Conservation (phyloP, 1,140 invertebrate species). For the Leguminivora glycinivorella region DNA sequence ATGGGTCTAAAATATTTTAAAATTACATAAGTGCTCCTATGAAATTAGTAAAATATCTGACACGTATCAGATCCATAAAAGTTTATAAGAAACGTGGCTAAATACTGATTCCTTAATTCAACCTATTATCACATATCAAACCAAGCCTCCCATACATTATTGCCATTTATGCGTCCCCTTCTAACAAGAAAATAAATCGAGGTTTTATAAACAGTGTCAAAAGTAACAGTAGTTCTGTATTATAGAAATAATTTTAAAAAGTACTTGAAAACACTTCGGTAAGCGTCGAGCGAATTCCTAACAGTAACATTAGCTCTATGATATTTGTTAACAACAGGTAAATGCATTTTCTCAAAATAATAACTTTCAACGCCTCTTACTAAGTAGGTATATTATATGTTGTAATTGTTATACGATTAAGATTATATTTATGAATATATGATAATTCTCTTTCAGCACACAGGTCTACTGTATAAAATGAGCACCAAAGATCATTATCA, state of each 20-base stretch:
- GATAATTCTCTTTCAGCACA: conserved; percentile 40
- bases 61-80: conserved; percentile 42
- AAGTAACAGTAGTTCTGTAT: conserved; percentile 25
- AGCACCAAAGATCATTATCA: conserved; percentile 38
- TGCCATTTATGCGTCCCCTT: conserved; percentile 31
- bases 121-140: conserved; percentile 72
- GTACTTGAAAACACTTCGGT: conserved; percentile 30
- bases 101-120: conserved; percentile 57
- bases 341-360: conserved; percentile 67
- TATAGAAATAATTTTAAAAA: conserved; percentile 28
- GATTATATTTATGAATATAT: conserved; percentile 35
- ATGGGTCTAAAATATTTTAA: conserved; percentile 2
- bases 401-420: conserved; percentile 29
- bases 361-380: conserved; percentile 42
- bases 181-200: conserved; percentile 25
- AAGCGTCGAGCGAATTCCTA: conserved; percentile 38
- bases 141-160: conserved; percentile 42
- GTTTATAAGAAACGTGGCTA: conserved; percentile 44
- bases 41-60: conserved; percentile 53
- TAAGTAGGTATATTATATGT: conserved; percentile 42
- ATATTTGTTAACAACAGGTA: conserved; percentile 55
- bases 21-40: conserved; percentile 68
- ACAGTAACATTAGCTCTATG: conserved; percentile 45
- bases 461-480: conserved; percentile 49
- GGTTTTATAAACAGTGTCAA: conserved; percentile 19